These are phyloP conservation scores for Laticauda laticaudata DNA, from an alignment of 2,113 vertebrate species.

Conservation along the genomic window DNA sequence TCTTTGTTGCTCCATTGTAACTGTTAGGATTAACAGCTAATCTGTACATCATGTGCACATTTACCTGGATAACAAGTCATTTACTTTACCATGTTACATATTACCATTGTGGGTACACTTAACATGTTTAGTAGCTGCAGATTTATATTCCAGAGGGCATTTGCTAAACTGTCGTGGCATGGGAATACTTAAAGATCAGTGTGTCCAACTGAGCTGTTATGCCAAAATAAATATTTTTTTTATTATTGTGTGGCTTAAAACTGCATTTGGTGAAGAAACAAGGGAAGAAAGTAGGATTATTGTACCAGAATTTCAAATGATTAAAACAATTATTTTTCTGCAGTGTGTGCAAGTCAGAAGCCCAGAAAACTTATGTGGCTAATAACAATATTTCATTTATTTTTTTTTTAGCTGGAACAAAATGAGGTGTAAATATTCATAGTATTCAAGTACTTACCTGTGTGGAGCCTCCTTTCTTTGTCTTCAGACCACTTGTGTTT, in stretches of 20 bases:
- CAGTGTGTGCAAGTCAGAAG: not conserved
- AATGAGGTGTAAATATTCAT: not conserved
- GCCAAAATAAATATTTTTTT: conserved; percentile 61
- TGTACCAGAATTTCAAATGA: not conserved
- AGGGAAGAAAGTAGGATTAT: not conserved
- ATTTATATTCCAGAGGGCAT: conserved; percentile 66
- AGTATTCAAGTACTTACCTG: conserved; percentile 55
- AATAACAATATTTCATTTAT: not conserved
- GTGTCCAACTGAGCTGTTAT: conserved; percentile 62
- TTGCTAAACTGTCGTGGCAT: conserved; percentile 38
- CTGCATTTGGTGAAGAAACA: not conserved
- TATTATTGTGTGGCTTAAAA: conserved; percentile 51
- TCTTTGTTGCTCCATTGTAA: conserved; percentile 48
- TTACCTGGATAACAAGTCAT: conserved; percentile 75
- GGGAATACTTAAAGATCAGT: conserved; percentile 59
- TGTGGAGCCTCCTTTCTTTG: conserved; percentile 56
- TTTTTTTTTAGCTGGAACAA: not conserved
- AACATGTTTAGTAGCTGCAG: conserved; percentile 51
- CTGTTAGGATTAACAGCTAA: conserved; percentile 64
- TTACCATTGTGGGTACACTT: conserved; percentile 68
- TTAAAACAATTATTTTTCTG: not conserved
- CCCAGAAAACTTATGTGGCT: not conserved
- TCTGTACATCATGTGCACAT: conserved; percentile 62
- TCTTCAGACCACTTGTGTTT: conserved; percentile 59
- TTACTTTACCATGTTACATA: conserved; percentile 60